Evolutionary conservation across 2,888 invertebrate species (phyloP).

Genomic region (Catocala nupta): DNA sequence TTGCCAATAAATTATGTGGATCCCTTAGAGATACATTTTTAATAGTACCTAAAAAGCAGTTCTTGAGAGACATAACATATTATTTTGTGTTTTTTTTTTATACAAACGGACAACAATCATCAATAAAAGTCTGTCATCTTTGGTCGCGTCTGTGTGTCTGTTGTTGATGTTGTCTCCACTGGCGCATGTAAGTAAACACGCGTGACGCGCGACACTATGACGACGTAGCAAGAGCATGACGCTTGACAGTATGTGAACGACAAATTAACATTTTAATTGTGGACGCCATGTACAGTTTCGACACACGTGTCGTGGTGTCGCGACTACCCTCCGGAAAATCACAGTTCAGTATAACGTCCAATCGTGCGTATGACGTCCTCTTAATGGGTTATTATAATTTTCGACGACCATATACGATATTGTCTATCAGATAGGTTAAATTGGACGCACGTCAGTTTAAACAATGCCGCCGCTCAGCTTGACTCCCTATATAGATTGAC

Average conservation of each 20-base stretch:
- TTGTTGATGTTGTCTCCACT: too few species aligned
- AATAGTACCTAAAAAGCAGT: too few species aligned
- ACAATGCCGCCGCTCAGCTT: conserved; percentile 26
- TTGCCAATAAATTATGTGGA: conserved; percentile 14
- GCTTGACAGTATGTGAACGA: conserved; percentile 47
- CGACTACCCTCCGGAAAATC: conserved; percentile 69
- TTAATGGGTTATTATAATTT: conserved; percentile 83
- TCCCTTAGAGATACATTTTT: neutral
- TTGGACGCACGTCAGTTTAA: conserved; percentile 55
- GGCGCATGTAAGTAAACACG: too few species aligned
- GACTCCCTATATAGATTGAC: conserved; percentile 28
- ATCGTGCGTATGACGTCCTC: conserved; percentile 75
- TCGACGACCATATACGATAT: conserved; percentile 53
- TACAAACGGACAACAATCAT: too few species aligned
- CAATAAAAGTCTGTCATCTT: too few species aligned
- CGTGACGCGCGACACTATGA: conserved; percentile 14
- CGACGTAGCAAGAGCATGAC: conserved; percentile 46
- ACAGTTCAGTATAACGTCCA: conserved; percentile 67
- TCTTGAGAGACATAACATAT: too few species aligned
- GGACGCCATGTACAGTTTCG: conserved; percentile 62
- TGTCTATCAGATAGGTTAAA: conserved; percentile 62
- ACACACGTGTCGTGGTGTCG: conserved; percentile 48
- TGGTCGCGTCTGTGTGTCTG: too few species aligned
- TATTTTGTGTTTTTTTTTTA: too few species aligned
- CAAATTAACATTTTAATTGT: conserved; percentile 81